Evolutionary conservation across 2,797 vertebrate species (phyloP), one percentile per base, ranked within the genome.

Genomic region (Gymnopithys bicolor): DNA sequence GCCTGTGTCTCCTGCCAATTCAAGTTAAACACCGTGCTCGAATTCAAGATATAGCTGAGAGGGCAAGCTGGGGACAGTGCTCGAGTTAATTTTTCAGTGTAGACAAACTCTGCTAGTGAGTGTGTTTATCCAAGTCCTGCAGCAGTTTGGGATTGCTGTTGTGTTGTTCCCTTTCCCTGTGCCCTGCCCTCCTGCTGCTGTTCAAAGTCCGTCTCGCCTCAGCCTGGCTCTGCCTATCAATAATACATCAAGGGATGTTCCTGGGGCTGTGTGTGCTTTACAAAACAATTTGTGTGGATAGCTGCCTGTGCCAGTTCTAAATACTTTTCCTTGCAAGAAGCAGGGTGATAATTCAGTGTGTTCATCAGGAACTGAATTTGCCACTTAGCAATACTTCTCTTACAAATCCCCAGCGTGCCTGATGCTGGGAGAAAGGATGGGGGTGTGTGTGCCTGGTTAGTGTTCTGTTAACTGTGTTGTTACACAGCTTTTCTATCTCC

Each of bases 1-100:
- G 17, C 23, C 35, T 18, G 4, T 55, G 59, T 71, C 51, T 77
- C 16, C 39, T 1, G 7, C 58, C 48, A 75, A 0, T 3, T 75
- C 30, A 19, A 62, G 32, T 69, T 59, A 37, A 63, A 37, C 1
- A 0, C n/a, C 0, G 0, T 43, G 35, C 45, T 88, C 0, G 0
- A 87, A 74, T 83, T 90, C 27, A 62, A 84, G 76, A 35, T 71
- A n/a, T 6, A 35, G 39, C 23, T 78, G 58, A 55, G 69, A 88
- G 41, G 53, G 89, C 70, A 78, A 32, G 39, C 55, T 10, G 4
- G 58, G 51, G 53, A 53, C 73, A 62, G 7, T 3, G 25, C 39
- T 84, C 37, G 24, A 75, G 53, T 85, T 93, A 66, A 68, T 91
- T 84, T 73, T 66, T 83, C 55, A 48, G 0, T 52, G 45, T 52